A percentile compares a stretch with the other conserved stretches of the same genome.
Evolutionary conservation across 2,888 invertebrate species (phyloP).

Genomic region (Ellobium chinense): DNA sequence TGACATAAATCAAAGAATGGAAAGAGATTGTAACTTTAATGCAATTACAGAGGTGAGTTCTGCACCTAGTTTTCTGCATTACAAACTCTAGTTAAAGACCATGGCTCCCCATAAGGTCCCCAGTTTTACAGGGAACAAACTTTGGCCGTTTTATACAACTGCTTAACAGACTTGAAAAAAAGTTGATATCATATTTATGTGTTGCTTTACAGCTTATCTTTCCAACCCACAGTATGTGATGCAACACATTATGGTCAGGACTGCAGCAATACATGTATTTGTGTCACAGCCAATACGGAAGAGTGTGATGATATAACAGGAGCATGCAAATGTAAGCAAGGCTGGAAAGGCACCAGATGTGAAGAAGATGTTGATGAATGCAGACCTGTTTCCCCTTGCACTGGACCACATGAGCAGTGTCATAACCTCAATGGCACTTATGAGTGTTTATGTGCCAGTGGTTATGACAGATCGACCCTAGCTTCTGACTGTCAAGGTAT

Average conservation of each 20-base stretch:
- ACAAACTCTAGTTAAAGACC: too few relatives aligned
- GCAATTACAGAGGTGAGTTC: too few relatives aligned
- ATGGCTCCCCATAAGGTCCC: too few relatives aligned
- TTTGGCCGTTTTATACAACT: too few relatives aligned
- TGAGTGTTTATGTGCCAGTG: not conserved
- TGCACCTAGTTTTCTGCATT: too few relatives aligned
- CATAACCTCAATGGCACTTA: not conserved
- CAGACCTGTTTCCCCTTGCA: not conserved
- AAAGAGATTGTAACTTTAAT: too few relatives aligned
- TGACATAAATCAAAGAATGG: too few relatives aligned
- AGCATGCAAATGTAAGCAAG: constrained; percentile 42
- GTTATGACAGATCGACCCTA: not conserved
- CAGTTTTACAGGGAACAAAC: too few relatives aligned
- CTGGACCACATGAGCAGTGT: not conserved
- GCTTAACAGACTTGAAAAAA: too few relatives aligned
- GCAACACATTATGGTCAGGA: constrained; percentile 25
- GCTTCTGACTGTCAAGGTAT: not conserved
- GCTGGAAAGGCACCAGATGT: constrained; percentile 42
- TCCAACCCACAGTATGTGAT: constrained; percentile 15
- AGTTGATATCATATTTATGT: too few relatives aligned
- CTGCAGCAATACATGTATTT: constrained; percentile 22
- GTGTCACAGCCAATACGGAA: constrained; percentile 23
- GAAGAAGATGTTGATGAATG: constrained; percentile 8
- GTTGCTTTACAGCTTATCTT: too few relatives aligned
- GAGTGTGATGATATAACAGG: constrained; percentile 43